Conservation (phyloP, 2,797 vertebrate genomes). For the Heliangelus exortis region DNA sequence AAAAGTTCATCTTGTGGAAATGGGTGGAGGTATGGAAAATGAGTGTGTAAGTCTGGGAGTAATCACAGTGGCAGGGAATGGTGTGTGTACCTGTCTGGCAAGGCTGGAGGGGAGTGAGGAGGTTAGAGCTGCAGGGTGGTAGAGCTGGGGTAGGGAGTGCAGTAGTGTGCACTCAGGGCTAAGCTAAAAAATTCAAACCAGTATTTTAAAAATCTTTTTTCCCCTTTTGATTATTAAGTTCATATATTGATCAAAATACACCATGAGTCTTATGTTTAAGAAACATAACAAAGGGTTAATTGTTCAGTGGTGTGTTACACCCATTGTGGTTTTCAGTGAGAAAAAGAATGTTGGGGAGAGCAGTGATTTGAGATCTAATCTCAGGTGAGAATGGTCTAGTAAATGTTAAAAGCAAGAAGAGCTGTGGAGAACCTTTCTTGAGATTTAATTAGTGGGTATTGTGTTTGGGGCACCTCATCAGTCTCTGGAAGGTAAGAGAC, state of each 20-base stretch:
- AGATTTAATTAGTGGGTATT: background rate
- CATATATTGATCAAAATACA: background rate
- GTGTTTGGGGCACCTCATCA: background rate
- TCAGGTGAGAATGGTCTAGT: background rate
- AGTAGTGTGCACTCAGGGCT: background rate
- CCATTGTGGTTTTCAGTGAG: background rate
- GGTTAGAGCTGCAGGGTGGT: background rate
- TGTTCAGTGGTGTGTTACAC: background rate
- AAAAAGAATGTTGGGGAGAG: background rate
- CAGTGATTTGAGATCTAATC: background rate
- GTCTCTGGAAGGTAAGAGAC: background rate
- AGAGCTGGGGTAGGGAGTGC: background rate
- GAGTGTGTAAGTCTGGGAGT: background rate
- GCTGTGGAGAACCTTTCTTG: background rate
- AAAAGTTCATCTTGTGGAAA: background rate
- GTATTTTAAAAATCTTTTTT: fast-evolving
- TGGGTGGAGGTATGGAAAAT: background rate
- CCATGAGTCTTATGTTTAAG: background rate
- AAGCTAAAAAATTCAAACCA: background rate
- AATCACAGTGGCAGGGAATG: background rate
- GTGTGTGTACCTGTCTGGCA: background rate
- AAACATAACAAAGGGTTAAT: background rate
- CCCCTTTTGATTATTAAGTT: background rate
- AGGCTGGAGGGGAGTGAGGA: background rate
- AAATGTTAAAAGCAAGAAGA: background rate